phyloP scores from a whole-genome alignment of 1,140 invertebrate genomes.

The Probaryconus sp. region DNA sequence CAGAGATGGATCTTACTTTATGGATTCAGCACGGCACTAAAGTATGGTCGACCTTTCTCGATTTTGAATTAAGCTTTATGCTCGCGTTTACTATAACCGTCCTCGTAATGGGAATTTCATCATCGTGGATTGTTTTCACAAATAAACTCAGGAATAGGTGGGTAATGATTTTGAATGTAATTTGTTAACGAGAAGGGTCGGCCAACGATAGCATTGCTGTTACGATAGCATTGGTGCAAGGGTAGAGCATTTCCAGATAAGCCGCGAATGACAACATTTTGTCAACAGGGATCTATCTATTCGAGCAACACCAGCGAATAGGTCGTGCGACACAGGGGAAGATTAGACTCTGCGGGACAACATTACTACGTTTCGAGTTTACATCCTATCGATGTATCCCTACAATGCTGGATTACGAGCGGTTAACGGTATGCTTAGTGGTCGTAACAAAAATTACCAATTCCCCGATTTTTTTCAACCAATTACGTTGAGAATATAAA shows the following conservation, averaged over 20 bases:
- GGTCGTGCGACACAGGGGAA: neutral
- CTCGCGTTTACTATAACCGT: constrained; percentile 14
- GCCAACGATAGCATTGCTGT: constrained; percentile 17
- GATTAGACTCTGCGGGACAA: constrained; percentile 6
- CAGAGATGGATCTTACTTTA: constrained; percentile 42
- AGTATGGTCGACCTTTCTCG: constrained; percentile 6
- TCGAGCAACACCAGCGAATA: neutral
- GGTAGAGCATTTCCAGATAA: constrained; percentile 34
- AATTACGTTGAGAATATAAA: too few relatives aligned
- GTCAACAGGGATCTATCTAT: constrained; percentile 31
- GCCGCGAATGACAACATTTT: constrained; percentile 54
- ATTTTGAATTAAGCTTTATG: constrained; percentile 31
- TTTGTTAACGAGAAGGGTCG: constrained; percentile 16
- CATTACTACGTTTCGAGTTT: constrained; percentile 14
- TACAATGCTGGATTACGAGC: constrained; percentile 39
- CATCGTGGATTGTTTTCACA: neutral
- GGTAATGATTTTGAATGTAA: constrained; percentile 37
- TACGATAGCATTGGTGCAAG: constrained; percentile 2
- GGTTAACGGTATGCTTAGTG: constrained; percentile 38
- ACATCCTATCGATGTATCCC: constrained; percentile 39
- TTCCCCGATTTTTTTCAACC: constrained; percentile 7
- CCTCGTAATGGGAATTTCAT: constrained; percentile 15
- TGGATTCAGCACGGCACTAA: constrained; percentile 25
- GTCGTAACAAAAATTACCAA: neutral
- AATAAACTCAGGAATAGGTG: constrained; percentile 22